phyloP scores from a whole-genome alignment of 2,888 invertebrate species.

The Melolontha melolontha region DNA sequence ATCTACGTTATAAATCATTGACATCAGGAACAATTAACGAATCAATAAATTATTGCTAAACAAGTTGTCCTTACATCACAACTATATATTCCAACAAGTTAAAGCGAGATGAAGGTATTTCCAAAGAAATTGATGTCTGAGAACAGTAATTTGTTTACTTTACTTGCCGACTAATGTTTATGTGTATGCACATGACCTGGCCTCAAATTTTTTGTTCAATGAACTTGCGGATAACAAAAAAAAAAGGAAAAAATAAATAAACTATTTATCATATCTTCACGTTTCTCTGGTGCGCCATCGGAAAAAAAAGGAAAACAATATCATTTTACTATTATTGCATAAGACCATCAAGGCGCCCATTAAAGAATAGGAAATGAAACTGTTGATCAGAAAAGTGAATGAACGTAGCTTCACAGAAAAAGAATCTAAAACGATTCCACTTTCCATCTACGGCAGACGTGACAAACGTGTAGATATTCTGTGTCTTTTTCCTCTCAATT shows the following conservation, averaged over 20 bases:
- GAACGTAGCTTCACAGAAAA: constrained; percentile 40
- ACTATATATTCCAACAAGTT: not conserved
- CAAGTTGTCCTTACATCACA: constrained; percentile 18
- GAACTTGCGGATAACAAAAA: constrained; percentile 2
- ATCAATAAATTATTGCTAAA: constrained; percentile 31
- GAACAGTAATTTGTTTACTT: constrained; percentile 5
- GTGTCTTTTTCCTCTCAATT: constrained; percentile 33
- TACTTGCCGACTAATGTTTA: not conserved
- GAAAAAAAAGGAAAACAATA: constrained; percentile 28
- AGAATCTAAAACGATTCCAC: constrained; percentile 33
- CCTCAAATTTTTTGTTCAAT: constrained; percentile 31
- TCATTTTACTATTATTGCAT: constrained; percentile 44
- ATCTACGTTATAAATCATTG: constrained; percentile 20
- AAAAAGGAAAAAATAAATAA: constrained; percentile 3
- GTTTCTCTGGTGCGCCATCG: constrained; percentile 5
- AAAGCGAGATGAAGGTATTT: constrained; percentile 2
- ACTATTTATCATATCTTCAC: constrained; percentile 18
- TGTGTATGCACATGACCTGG: constrained; percentile 12
- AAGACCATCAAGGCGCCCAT: constrained; percentile 30
- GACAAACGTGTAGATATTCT: constrained; percentile 37
- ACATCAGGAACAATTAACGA: constrained; percentile 27
- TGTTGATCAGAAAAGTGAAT: constrained; percentile 43
- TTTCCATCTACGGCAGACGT: constrained; percentile 37
- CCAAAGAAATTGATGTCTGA: constrained; percentile 1
- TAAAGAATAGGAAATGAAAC: constrained; percentile 43